phyloP scores from a whole-genome alignment of 30 jellyfish, hydroid and myxozoan genomes.

The Aurelia coerulea region DNA sequence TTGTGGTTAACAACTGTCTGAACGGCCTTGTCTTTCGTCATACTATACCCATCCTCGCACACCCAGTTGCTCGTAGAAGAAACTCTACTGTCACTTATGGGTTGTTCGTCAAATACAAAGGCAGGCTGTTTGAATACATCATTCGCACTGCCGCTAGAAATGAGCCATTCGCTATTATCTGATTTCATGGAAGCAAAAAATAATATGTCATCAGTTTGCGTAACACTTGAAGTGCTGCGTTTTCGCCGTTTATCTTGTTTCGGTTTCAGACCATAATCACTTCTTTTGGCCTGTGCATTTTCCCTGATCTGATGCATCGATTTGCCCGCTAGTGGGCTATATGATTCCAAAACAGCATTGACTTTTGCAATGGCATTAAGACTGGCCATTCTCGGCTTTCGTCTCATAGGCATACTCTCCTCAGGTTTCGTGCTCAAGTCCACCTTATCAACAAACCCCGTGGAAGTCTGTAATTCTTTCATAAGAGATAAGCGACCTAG shows the following conservation, averaged over 20 bases:
- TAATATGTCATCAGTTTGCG: slow-evolving; percentile 54
- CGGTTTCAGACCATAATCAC: slow-evolving; percentile 8
- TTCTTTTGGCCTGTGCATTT: slow-evolving; percentile 1
- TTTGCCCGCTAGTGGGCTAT: slow-evolving; percentile 65
- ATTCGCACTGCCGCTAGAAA: slow-evolving; percentile 41
- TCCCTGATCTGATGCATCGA: slow-evolving; percentile 25
- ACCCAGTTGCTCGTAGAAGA: slow-evolving; percentile 75
- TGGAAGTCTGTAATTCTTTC: slow-evolving; percentile 60
- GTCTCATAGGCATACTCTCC: slow-evolving; percentile 53
- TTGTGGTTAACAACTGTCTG: slow-evolving; percentile 88
- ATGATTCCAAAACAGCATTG: slow-evolving; percentile 91
- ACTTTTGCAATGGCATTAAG: slow-evolving; percentile 97
- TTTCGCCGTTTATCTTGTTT: slow-evolving; percentile 50
- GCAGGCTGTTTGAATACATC: slow-evolving; percentile 58
- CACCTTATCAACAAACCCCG: slow-evolving; percentile 79
- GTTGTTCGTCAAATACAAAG: slow-evolving; percentile 38
- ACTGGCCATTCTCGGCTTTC: slow-evolving; percentile 98
- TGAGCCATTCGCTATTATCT: slow-evolving; percentile 48
- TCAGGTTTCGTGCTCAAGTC: slow-evolving; percentile 52
- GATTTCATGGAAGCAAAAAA: slow-evolving; percentile 50
- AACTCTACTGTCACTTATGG: slow-evolving; percentile 75
- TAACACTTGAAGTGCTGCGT: slow-evolving; percentile 77
- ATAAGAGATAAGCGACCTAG: slow-evolving; percentile 37
- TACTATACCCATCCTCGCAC: slow-evolving; percentile 38
- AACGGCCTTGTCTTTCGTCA: slow-evolving; percentile 85